phyloP scores from a whole-genome alignment of 2,113 vertebrate species.

The Gallinago jamesoni region DNA sequence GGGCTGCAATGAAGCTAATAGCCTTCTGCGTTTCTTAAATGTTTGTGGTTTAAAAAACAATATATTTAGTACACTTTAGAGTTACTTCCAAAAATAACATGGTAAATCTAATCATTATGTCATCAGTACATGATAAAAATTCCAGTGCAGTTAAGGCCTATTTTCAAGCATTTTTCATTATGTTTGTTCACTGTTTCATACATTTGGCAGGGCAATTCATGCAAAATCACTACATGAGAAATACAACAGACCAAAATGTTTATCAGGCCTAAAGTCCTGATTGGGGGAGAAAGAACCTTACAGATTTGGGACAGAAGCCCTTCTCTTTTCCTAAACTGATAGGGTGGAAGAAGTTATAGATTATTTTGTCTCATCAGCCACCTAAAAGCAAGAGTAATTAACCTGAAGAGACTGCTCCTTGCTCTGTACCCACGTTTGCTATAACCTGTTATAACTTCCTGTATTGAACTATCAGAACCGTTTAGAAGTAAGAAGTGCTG shows the following conservation, averaged over 20 bases:
- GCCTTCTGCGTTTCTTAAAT: slow-evolving; percentile 61
- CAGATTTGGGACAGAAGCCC: not conserved
- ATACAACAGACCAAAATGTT: not conserved
- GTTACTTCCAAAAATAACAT: slow-evolving; percentile 25
- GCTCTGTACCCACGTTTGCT: not conserved
- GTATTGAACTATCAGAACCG: not conserved
- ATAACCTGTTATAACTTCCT: not conserved
- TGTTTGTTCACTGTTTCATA: not conserved
- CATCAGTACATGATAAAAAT: not conserved
- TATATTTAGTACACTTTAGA: slow-evolving; percentile 33
- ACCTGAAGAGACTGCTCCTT: not conserved
- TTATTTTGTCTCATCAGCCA: not conserved
- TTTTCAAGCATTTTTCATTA: not conserved
- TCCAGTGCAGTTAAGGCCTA: not conserved
- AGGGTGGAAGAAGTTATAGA: not conserved
- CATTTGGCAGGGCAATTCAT: not conserved
- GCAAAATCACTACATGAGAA: not conserved
- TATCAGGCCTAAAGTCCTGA: not conserved
- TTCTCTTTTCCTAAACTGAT: not conserved
- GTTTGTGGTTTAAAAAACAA: slow-evolving; percentile 65
- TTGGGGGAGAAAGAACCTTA: not conserved
- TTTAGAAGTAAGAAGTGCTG: not conserved
- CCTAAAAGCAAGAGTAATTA: not conserved
- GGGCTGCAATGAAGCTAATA: slow-evolving; percentile 64
- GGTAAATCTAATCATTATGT: slow-evolving; percentile 31